Conservation (phyloP, 2,113 vertebrate genomes). For the Addax nasomaculatus region DNA sequence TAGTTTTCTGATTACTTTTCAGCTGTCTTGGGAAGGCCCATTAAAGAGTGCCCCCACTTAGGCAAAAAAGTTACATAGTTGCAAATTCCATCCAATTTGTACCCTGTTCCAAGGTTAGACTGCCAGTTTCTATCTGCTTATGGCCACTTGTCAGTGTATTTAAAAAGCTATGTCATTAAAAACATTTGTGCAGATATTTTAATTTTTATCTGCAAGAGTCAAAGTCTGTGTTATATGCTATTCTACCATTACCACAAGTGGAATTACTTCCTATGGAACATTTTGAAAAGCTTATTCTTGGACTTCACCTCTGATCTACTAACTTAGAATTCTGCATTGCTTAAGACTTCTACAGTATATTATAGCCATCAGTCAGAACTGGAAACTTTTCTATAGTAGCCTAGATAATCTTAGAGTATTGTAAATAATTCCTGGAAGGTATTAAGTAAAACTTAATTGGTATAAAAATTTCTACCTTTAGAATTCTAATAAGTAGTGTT, state of each 20-base stretch:
- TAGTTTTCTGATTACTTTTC: neutral
- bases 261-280: neutral
- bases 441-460: neutral
- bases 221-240: neutral
- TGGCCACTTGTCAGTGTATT: neutral
- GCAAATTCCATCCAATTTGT: neutral
- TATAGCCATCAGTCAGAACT: neutral
- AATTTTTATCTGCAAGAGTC: neutral
- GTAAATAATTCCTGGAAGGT: neutral
- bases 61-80: neutral
- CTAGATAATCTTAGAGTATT: neutral
- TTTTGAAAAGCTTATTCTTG: neutral
- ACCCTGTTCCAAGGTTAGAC: neutral
- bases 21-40: neutral
- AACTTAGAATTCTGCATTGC: neutral
- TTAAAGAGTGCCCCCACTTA: neutral
- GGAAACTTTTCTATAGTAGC: neutral
- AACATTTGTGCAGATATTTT: neutral
- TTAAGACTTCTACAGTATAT: neutral
- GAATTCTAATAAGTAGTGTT: neutral
- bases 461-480: neutral
- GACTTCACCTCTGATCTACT: neutral
- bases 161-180: neutral
- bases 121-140: neutral
- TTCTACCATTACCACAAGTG: neutral